Base-by-base conservation (phyloP, 2,888 invertebrate species). In the Mimumesa dahlbomi region DNA sequence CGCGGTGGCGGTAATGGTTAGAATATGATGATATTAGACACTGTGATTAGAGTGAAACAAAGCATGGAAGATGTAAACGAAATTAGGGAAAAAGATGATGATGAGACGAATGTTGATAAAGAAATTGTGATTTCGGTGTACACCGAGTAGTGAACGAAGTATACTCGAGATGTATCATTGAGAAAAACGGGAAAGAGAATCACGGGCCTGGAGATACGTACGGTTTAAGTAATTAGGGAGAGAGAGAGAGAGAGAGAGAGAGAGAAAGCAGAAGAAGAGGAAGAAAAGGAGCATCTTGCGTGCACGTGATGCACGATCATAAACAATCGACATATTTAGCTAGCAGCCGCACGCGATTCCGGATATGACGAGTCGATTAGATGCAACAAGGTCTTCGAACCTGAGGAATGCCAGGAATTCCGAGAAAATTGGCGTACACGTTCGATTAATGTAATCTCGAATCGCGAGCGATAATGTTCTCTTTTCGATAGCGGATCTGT, bases 271-370 rank as follows among this genome's bases (percentile, higher is more conserved):
- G 43, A 46, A 25, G 40, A 21, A 13, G 48, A 48, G 36, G 11
- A 11, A 14, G 29, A 14, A n/a, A 14, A n/a, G 18, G 53, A 46
- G 36, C 31, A 25, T 38, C 38, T 79, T 59, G 69, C 76, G 68
- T 78, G 79, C 68, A 57, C 56, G 59, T 53, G 77, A 70, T 67
- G 48, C 64, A 50, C 21, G 52, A 63, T 72, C 77, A 45, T 75
- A 79, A 79, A 79, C 79, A 79, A 79, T 79, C 65, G 69, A 34
- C 29, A 18, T 64, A 76, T 79, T 76, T 66, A 76, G 76, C 54
- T 45, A 73, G 40, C 42, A 59, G 50, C 59, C 65, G 31, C 75
- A 76, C 79, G 73, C 78, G 73, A 77, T 62, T 53, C 56, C 22
- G 40, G 58, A 66, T 48, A 40, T n/a, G 34, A 36, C 29, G 56